Evolutionary conservation across 2,113 vertebrate genomes (phyloP), one percentile per base, ranked within the genome.

Genomic region (Carassius carassius): DNA sequence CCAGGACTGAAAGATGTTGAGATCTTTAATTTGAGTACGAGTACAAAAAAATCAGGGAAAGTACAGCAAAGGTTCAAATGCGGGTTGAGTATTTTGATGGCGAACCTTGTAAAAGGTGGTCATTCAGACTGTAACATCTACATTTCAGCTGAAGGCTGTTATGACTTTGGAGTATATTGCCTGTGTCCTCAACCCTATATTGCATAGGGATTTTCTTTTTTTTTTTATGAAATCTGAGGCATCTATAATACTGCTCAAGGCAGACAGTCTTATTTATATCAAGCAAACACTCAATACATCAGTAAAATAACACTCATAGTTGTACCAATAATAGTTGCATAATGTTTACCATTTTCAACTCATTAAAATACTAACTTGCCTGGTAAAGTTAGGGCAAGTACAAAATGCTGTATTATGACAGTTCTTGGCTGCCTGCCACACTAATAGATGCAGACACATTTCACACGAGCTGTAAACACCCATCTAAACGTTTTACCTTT

Each of bases 401-500:
- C 16, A 67, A n/a, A 79, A 5, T 47, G 10, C 9, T 21, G n/a
- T 14, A 23, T 51, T 67, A 67, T 69, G 17, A 81, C 62, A 81
- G 25, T 51, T 6, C 11, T 32, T 19, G 6, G 41, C 78, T 81
- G 14, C 9, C 44, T 81, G 44, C 8, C 11, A 76, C 23, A 54
- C 74, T 32, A 69, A 51, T 9, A 11, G 62, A 81, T 81, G 25
- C 44, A 47, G 60, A 80, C 60, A 49, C 37, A 67, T 65, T 67
- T 67, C 60, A 49, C 37, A 62, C 56, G 63, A 62, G 23, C 60
- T 11, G 16, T 65, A 81, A 79, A 67, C 62, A 65, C 78, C 60
- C 14, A 47, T 80, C 60, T 49, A 81, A 69, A 81, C 23, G n/a
- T 67, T 81, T 62, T 49, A 51, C 37, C 44, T 51, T 81, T 67